Evolutionary conservation across 2,888 invertebrate species (phyloP).

Genomic region (Silvanus unidentatus): DNA sequence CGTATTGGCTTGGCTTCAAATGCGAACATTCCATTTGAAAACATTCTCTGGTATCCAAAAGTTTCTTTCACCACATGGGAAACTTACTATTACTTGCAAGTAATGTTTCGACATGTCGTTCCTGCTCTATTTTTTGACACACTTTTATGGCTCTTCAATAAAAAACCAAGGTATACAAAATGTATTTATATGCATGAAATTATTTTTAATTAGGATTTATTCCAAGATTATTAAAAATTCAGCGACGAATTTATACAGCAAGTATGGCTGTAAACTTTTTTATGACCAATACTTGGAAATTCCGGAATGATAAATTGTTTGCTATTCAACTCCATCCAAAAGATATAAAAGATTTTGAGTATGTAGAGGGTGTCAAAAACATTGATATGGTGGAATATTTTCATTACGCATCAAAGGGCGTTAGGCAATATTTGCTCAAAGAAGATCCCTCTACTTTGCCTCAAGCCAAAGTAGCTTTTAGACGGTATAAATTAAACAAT

Average conservation of each 20-base stretch:
- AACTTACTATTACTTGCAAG: constrained; percentile 58
- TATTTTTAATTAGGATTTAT: constrained; percentile 11
- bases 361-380: constrained; percentile 46
- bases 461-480: constrained; percentile 48
- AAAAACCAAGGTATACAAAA: constrained; percentile 61
- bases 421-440: constrained; percentile 59
- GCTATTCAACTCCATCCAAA: constrained; percentile 48
- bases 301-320: constrained; percentile 58
- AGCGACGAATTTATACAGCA: constrained; percentile 73
- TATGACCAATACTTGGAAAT: constrained; percentile 70
- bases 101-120: constrained; percentile 68
- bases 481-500: too few species aligned
- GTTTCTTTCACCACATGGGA: constrained; percentile 54
- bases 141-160: constrained; percentile 57
- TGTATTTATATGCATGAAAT: neutral
- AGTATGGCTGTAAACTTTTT: constrained; percentile 69
- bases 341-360: constrained; percentile 56
- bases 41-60: constrained; percentile 62
- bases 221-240: constrained; percentile 74
- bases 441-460: constrained; percentile 52
- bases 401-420: constrained; percentile 54
- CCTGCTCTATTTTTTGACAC: constrained; percentile 72
- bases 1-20: constrained; percentile 50
- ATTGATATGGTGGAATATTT: constrained; percentile 52
- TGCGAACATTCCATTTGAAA: constrained; percentile 58